A percentile compares a stretch with the other conserved stretches of the same genome.
phyloP scores from a whole-genome alignment of 2,113 vertebrate genomes.

The Neogobius melanostomus region DNA sequence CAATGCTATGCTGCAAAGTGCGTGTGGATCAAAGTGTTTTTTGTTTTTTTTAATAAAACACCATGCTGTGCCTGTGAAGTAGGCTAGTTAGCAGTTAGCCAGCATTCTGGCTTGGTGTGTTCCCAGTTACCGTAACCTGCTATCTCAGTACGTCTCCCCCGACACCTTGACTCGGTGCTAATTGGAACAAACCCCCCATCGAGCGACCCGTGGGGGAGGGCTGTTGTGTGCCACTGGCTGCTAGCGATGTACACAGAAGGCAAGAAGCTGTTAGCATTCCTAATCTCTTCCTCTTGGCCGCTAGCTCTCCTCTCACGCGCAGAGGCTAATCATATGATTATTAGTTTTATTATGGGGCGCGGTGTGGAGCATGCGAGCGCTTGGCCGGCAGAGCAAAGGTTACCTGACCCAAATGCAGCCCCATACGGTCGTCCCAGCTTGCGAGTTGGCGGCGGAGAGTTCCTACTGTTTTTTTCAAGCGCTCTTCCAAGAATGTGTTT shows the following conservation, averaged over 20 bases:
- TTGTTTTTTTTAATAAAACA: constrained; percentile 30
- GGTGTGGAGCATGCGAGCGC: background rate
- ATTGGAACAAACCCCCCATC: constrained; percentile 62
- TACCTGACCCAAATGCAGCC: constrained; percentile 33
- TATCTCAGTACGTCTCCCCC: constrained; percentile 51
- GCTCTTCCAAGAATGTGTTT: constrained; percentile 3
- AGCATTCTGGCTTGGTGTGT: constrained; percentile 49
- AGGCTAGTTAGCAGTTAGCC: constrained; percentile 63
- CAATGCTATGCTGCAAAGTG: constrained; percentile 34
- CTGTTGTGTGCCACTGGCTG: constrained; percentile 3
- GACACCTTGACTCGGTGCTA: constrained; percentile 63
- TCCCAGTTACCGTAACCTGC: constrained; percentile 61
- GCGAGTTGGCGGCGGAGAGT: constrained; percentile 10
- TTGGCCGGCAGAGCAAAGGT: constrained; percentile 28
- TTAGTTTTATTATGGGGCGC: constrained; percentile 5
- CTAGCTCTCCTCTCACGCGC: background rate
- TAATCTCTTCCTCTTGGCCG: constrained; percentile 1
- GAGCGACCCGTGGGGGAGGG: constrained; percentile 53
- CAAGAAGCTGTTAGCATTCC: constrained; percentile 16
- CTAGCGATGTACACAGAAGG: constrained; percentile 8
- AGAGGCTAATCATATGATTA: constrained; percentile 13
- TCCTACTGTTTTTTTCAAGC: constrained; percentile 27
- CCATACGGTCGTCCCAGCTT: constrained; percentile 2
- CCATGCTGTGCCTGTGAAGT: constrained; percentile 60
- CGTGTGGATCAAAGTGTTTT: constrained; percentile 38